Evolutionary conservation across 2,888 invertebrate species (phyloP).

Genomic region (Sinhomidia bicolor): DNA sequence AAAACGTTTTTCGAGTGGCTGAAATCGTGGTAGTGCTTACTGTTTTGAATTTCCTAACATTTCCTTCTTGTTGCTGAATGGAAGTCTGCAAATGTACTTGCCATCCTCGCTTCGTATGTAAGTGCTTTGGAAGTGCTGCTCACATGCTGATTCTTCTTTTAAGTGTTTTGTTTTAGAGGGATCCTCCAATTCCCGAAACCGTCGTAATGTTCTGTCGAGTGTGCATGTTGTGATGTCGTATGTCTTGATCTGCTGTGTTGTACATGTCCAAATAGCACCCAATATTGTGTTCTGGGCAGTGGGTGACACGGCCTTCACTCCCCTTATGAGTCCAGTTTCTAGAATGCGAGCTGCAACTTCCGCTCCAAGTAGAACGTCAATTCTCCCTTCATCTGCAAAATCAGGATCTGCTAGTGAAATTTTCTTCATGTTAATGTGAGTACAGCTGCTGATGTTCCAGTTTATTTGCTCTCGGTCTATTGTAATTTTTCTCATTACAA

Average conservation of each 20-base stretch:
- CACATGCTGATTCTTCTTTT: neutral
- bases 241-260: neutral
- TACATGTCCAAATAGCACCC: constrained; percentile 39
- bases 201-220: neutral
- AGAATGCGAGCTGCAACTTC: neutral
- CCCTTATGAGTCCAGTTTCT: neutral
- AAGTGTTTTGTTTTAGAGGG: neutral
- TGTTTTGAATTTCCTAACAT: neutral
- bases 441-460: neutral
- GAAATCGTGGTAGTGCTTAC: neutral
- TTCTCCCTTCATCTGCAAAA: neutral
- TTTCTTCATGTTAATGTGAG: constrained; percentile 38
- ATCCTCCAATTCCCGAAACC: neutral
- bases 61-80: neutral
- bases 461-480: neutral
- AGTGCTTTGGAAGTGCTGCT: neutral
- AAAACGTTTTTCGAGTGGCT: neutral
- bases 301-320: neutral
- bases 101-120: neutral
- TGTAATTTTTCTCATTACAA: constrained; percentile 49
- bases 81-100: neutral
- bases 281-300: constrained; percentile 25
- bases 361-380: constrained; percentile 67
- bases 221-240: neutral
- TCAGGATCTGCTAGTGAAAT: constrained; percentile 64